Base-by-base conservation (phyloP, 2,797 vertebrate species). In the Apogon talboti region DNA sequence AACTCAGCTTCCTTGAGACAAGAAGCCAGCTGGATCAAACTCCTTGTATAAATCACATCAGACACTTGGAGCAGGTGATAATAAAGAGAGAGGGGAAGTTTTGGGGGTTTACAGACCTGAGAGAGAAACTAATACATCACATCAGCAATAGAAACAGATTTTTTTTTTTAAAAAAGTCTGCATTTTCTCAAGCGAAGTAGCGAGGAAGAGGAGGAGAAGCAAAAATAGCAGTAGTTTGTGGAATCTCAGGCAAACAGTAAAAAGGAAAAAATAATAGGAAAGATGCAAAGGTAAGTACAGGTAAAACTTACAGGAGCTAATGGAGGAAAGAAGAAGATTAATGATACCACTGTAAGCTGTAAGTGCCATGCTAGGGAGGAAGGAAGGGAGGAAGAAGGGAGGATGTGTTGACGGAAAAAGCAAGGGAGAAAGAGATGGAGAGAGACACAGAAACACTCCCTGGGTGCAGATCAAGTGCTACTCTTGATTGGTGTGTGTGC, bases 41-140 rank as follows among this genome's bases (percentile, higher is more conserved):
- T 85, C 90, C 82, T 79, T 83, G 81, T 87, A 89, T 87, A 91
- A 92, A 93, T 91, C 79, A 86, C 83, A 91, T 87, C 76, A 87
- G 88, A 85, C 91, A 89, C 87, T 59, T 63, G 3, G 78, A 84
- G 83, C 81, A 91, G 90, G 92, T 91, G 92, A 92, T 89, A 90
- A 91, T 89, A 82, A 92, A 88, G 82, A 79, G 41, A 77, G 67
- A 80, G 64, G 48, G 48, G 50, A 57, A 73, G 82, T n/a, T 67
- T 69, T 78, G 66, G 53, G 63, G 6, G 12, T 58, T 74, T 64
- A 76, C 64, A 41, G 50, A 79, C 66, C 46, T 55, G 14, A 10
- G 72, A 61, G 63, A 47, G 47, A 54, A 69, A 69, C 58, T 71
- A 74, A 78, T 78, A 75, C 74, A 79, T 78, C 46, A 73, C 15